phyloP scores from a whole-genome alignment of 2,113 vertebrate genomes.

The Notothenia coriiceps region DNA sequence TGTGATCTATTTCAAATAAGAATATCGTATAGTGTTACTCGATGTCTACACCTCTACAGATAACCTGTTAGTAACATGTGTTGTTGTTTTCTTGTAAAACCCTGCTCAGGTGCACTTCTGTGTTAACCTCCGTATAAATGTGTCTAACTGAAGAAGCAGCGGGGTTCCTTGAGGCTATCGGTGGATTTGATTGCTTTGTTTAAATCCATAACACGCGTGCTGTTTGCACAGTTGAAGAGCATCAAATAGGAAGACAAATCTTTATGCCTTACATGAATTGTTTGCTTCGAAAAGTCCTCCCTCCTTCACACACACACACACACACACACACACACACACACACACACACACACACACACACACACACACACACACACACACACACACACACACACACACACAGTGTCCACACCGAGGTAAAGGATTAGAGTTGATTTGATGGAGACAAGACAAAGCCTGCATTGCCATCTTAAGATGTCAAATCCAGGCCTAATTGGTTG shows the following conservation, averaged over 20 bases:
- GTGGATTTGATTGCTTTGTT: constrained; percentile 33
- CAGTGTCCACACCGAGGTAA: constrained; percentile 40
- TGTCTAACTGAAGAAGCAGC: background rate
- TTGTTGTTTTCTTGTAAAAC: background rate
- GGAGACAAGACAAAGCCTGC: constrained; percentile 61
- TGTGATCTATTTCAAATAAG: no score
- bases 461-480: constrained; percentile 54
- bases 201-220: constrained; percentile 24
- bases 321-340: background rate
- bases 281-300: constrained; percentile 15
- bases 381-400: constrained; percentile 8
- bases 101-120: background rate
- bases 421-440: constrained; percentile 71
- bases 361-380: constrained; percentile 12
- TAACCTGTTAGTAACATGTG: background rate
- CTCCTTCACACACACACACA: constrained; percentile 16
- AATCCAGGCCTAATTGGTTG: constrained; percentile 77
- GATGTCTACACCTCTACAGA: background rate
- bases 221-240: constrained; percentile 26
- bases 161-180: background rate
- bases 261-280: constrained; percentile 22
- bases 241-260: constrained; percentile 14
- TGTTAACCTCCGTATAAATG: background rate
- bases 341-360: constrained; percentile 10
- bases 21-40: background rate